Evolutionary conservation across 2,888 invertebrate genomes (phyloP).

Genomic region (Oscheius onirici): DNA sequence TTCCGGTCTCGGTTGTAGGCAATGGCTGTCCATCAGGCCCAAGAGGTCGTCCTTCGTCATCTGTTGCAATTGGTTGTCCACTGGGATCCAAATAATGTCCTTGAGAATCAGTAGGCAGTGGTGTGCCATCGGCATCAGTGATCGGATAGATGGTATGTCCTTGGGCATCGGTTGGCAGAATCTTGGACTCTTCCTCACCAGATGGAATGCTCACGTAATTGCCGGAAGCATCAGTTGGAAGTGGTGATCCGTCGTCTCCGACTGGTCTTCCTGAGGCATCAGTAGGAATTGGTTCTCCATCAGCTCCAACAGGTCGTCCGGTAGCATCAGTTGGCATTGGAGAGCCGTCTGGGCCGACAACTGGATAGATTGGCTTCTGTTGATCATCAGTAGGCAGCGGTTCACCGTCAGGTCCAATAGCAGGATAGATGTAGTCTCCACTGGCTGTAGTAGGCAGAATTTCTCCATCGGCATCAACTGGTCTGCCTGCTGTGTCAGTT

Average conservation of each 20-base stretch:
- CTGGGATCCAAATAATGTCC: too few species aligned
- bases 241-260: slow-evolving; percentile 13
- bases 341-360: slow-evolving; percentile 46
- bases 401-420: slow-evolving; percentile 24
- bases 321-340: slow-evolving; percentile 40
- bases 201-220: too few species aligned
- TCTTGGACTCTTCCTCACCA: too few species aligned
- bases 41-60: too few species aligned
- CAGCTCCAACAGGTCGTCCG: slow-evolving; percentile 40
- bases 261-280: slow-evolving; percentile 39
- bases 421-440: slow-evolving; percentile 41
- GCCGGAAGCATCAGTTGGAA: slow-evolving; percentile 42
- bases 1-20: too few species aligned
- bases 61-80: too few species aligned
- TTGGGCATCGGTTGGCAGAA: too few species aligned
- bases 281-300: slow-evolving; percentile 33
- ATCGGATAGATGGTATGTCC: too few species aligned
- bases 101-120: too few species aligned
- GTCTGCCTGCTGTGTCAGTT: slow-evolving; percentile 40
- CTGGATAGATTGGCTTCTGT: slow-evolving; percentile 47
- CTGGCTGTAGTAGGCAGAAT: slow-evolving; percentile 47
- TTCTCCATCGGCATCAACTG: slow-evolving; percentile 48
- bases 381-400: slow-evolving; percentile 44
- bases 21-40: too few species aligned
- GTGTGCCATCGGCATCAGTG: too few species aligned